Evolutionary conservation across 2,797 vertebrate species (phyloP), one percentile per base, ranked within the genome.

Genomic region (Schizothorax lantsangensis): DNA sequence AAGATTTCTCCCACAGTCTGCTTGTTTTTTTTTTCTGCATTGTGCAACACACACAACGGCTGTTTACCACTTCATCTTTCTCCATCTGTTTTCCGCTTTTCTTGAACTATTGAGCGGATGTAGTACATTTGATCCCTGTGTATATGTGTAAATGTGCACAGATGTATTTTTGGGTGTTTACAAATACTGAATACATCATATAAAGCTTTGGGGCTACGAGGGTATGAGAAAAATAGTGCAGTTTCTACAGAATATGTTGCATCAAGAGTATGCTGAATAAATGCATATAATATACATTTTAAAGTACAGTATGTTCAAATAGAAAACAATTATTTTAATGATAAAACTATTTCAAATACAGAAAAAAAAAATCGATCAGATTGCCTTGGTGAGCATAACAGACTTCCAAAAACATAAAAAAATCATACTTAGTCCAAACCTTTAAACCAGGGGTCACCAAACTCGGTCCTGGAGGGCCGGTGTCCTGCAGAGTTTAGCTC

Each of bases 41-140:
- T 74, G 33, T 69, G 83, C 73, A 78, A 78, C 62, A 69, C 82
- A 64, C 73, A 54, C 26, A 52, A 54, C 2, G 14, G 33, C 45
- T 78, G 74, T 84, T 84, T 84, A 68, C 45, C 33, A 40, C 73
- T 43, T 69, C 17, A 43, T 78, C 10, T 12, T 66, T 79, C 15
- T 26, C 62, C 83, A 78, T 81, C 71, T 47, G 57, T 62, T 68
- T 82, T 84, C 71, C 4, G 19, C 33, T 79, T 62, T 43, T 12
- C 7, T 79, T 64, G 23, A 83, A 72, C 38, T 43, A 69, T 36
- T 68, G 21, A 62, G 81, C 0, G 49, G 21, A 59, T 88, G 75
- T 54, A n/a, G 64, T 36, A 11, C 38, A 68, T 85, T 12, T 62
- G 49, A 78, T 40, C 23, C 77, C 21, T 36, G 14, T 84, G 30